Evolutionary conservation across 2,888 invertebrate genomes (phyloP).

Genomic region (Sesamia inferens): DNA sequence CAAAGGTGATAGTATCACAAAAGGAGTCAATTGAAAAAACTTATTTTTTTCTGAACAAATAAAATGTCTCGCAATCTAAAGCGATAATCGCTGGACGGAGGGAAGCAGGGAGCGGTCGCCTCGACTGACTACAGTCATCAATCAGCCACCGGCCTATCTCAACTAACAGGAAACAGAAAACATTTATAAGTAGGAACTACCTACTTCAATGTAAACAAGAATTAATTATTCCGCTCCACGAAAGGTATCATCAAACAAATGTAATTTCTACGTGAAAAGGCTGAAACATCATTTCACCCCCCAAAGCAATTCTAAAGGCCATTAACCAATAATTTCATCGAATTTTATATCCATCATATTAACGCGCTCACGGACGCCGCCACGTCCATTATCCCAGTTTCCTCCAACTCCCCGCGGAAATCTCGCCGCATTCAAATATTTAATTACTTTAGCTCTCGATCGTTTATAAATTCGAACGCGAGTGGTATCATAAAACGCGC

Average conservation of each 20-base stretch:
- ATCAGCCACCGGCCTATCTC: conserved; percentile 71
- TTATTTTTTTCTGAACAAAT: conserved; percentile 75
- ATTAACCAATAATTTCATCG: conserved; percentile 89
- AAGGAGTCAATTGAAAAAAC: conserved; percentile 69
- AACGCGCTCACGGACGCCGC: conserved; percentile 78
- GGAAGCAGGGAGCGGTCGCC: conserved; percentile 64
- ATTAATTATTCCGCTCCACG: conserved; percentile 53
- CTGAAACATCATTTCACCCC: conserved; percentile 75
- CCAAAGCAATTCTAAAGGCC: conserved; percentile 83
- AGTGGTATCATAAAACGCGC: conserved; percentile 90
- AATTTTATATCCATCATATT: conserved; percentile 89
- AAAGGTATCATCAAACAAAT: conserved; percentile 53
- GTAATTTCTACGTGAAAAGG: conserved; percentile 72
- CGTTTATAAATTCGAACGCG: conserved; percentile 88
- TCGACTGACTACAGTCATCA: conserved; percentile 75
- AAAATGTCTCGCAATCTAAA: conserved; percentile 77
- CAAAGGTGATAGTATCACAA: conserved; percentile 59
- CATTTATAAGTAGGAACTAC: conserved; percentile 55
- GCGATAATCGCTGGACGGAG: conserved; percentile 74
- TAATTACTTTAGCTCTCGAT: conserved; percentile 89
- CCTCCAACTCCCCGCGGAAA: conserved; percentile 86
- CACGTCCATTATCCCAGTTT: conserved; percentile 84
- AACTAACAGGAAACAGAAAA: conserved; percentile 67
- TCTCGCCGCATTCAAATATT: conserved; percentile 90
- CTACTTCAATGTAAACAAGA: conserved; percentile 49